Base-by-base conservation (phyloP, 2,113 vertebrate species). In the Hassar affinis region DNA sequence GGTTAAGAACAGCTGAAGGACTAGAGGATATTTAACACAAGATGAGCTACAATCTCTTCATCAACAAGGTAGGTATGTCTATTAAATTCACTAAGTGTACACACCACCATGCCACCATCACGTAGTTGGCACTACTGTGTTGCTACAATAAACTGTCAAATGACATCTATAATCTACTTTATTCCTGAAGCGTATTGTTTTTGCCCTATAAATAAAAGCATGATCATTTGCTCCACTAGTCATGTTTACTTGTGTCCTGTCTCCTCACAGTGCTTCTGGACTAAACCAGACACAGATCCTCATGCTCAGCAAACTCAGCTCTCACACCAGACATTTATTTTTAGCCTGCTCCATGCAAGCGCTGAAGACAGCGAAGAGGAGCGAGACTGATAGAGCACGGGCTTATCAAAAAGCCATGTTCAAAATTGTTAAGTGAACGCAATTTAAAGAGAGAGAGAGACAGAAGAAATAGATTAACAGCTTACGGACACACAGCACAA, bases 281-380 rank as follows among this genome's bases (percentile, higher is more conserved):
- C 61, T 78, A 35, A 61, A 33, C 61, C 49, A 84, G 80, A 86
- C 75, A 69, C 47, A 47, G 66, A 85, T 56, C 69, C 49, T 66
- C 51, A 77, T 64, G 59, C 77, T 88, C 69, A 30, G 80, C 76
- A 72, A 80, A 42, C 83, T 86, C 78, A 81, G 68, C 83, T 66
- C 85, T 85, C 77, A 85, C 83, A 64, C 47, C 78, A 81, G 72
- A 86, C 80, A 56, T 4, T 86, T 88, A 88, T 88, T 88, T 88
- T 88, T 88, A 88, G 85, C 78, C 80, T 57, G 45, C 47, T 51
- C 57, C 78, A 62, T 20, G 25, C 75, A 59, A 61, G 78, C 85
- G 71, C 84, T 87, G 76, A 83, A 82, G 80, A 79, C 38, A 79
- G 77, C 12, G 33, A 66, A 61, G 22, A 61, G 66, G 74, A 76